phyloP scores from a whole-genome alignment of 2,888 invertebrate genomes.

The Sinohyriopsis cumingii region DNA sequence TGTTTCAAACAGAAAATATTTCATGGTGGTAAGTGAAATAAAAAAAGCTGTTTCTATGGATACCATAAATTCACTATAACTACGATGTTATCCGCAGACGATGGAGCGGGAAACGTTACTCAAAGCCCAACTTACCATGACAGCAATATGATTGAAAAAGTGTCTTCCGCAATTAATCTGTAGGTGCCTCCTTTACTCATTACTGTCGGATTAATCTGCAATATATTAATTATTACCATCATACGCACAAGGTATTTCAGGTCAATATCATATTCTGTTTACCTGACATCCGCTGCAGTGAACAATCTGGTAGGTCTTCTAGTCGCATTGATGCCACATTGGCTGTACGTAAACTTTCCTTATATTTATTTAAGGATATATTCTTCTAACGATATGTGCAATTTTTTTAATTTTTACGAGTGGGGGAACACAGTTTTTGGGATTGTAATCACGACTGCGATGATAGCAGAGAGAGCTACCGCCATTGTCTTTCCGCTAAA shows the following conservation, averaged over 20 bases:
- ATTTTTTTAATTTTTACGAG: conserved; percentile 59
- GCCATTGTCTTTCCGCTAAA: conserved; percentile 52
- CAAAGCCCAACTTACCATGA: too few species aligned
- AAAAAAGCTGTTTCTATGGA: too few species aligned
- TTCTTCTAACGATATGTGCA: conserved; percentile 47
- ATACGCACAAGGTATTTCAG: conserved; percentile 58
- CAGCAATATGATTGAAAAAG: too few species aligned
- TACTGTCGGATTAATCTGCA: conserved; percentile 46
- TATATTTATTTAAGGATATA: conserved; percentile 31
- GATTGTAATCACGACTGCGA: conserved; percentile 50
- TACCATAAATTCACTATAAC: too few species aligned
- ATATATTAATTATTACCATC: conserved; percentile 45
- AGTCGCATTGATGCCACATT: conserved; percentile 51
- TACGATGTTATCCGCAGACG: too few species aligned
- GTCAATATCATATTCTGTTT: conserved; percentile 52
- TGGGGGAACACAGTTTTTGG: conserved; percentile 54
- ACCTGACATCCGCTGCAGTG: conserved; percentile 47
- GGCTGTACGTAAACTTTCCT: conserved; percentile 56
- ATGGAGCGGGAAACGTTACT: too few species aligned
- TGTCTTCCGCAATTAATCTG: conserved; percentile 27
- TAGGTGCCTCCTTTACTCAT: conserved; percentile 52
- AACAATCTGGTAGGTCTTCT: conserved; percentile 46
- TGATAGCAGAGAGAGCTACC: conserved; percentile 55
- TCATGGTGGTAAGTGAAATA: too few species aligned
- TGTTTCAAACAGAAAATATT: too few species aligned